Evolutionary conservation across 2,888 invertebrate species (phyloP).

Genomic region (Agrilus mali): DNA sequence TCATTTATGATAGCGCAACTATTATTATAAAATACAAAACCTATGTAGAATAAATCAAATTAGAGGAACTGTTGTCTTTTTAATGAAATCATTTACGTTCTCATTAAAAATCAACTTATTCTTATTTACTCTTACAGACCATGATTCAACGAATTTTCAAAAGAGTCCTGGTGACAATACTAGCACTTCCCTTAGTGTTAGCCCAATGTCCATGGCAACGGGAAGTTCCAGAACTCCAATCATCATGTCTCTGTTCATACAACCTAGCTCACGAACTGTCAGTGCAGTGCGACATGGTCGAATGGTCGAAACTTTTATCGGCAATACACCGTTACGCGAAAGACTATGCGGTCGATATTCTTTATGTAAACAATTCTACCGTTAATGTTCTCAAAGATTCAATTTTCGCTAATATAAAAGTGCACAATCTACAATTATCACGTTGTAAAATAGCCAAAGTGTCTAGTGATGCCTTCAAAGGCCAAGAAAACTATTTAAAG

Average conservation of each 20-base stretch:
- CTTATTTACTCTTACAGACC: constrained; percentile 21
- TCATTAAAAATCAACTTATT: no score
- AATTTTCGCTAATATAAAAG: constrained; percentile 54
- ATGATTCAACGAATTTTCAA: constrained; percentile 25
- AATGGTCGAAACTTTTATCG: constrained; percentile 60
- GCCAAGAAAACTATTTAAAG: constrained; percentile 67
- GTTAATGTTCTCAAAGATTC: constrained; percentile 54
- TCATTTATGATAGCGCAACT: no score
- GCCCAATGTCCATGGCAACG: constrained; percentile 80
- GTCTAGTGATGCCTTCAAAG: constrained; percentile 63
- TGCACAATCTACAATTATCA: constrained; percentile 75
- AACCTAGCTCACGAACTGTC: constrained; percentile 75
- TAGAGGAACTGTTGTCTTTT: no score
- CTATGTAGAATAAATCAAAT: no score
- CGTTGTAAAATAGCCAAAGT: constrained; percentile 65
- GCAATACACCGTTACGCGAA: constrained; percentile 59
- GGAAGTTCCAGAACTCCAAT: constrained; percentile 60
- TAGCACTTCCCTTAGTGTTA: constrained; percentile 22
- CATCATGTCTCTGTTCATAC: constrained; percentile 78
- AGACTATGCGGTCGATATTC: constrained; percentile 60
- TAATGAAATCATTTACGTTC: no score
- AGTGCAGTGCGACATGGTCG: constrained; percentile 83
- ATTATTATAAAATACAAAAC: no score
- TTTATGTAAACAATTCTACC: constrained; percentile 82
- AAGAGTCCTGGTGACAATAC: constrained; percentile 20